Evolutionary conservation across 2,113 vertebrate genomes (phyloP).

Genomic region (Turnix velox): DNA sequence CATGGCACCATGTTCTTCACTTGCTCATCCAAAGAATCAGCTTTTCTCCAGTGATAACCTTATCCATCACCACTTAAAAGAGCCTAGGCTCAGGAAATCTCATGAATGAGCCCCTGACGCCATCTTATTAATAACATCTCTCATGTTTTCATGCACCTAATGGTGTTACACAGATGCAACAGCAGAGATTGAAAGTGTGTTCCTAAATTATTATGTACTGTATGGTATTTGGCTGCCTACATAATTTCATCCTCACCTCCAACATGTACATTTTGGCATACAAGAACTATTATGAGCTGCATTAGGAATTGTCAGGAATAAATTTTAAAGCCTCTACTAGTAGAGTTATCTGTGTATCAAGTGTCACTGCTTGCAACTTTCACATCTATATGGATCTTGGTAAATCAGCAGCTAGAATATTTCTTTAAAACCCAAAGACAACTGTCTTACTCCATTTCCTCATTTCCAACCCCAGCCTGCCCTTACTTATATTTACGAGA

Average conservation of each 20-base stretch:
- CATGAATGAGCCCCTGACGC: not conserved
- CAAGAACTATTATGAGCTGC: not conserved
- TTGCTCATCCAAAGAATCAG: not conserved
- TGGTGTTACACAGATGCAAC: not conserved
- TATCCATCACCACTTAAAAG: not conserved
- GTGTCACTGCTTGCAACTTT: not conserved
- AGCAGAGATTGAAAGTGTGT: not conserved
- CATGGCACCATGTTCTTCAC: not conserved
- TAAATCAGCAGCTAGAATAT: not conserved
- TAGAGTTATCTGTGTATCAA: not conserved
- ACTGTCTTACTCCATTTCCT: not conserved
- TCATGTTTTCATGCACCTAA: not conserved
- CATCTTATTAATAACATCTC: not conserved
- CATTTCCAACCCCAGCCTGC: too few species aligned
- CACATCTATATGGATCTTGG: not conserved
- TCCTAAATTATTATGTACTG: not conserved
- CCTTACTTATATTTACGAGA: not conserved
- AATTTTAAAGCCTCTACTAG: not conserved
- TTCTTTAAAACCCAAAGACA: not conserved
- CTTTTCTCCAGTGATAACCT: not conserved
- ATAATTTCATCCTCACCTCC: not conserved
- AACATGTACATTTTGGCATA: not conserved
- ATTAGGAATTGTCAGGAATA: not conserved
- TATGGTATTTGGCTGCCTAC: not conserved
- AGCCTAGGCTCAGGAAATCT: not conserved